Evolutionary conservation across 2,797 vertebrate species (phyloP).

Genomic region (Orientallactaga sibirica): DNA sequence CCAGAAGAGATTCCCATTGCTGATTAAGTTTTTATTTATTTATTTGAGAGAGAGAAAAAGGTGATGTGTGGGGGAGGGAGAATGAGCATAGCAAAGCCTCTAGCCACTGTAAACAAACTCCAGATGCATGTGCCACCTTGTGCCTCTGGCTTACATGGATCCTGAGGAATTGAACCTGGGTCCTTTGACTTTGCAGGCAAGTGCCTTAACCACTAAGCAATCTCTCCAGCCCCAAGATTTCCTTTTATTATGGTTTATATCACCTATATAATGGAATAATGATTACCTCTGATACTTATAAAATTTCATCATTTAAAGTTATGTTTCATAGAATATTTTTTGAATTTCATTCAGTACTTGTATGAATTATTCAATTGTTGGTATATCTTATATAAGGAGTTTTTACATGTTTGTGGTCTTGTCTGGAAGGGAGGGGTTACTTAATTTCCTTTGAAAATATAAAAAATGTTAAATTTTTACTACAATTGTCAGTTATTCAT

Average conservation of each 20-base stretch:
- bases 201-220: too few species aligned
- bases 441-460: conserved; percentile 42
- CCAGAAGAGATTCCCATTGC: too few species aligned
- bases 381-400: neutral
- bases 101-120: too few species aligned
- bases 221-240: neutral
- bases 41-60: too few species aligned
- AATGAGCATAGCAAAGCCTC: too few species aligned
- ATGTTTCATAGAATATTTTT: conserved; percentile 24
- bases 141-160: too few species aligned
- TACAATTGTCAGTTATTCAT: neutral
- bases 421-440: neutral
- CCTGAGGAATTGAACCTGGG: too few species aligned
- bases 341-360: neutral
- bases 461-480: conserved; percentile 23
- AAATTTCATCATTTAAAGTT: neutral
- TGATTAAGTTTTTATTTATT: too few species aligned
- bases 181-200: too few species aligned
- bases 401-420: neutral
- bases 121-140: too few species aligned
- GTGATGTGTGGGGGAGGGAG: too few species aligned
- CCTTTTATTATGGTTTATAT: neutral
- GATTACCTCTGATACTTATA: neutral
- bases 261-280: neutral
- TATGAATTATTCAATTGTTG: neutral